phyloP scores from a whole-genome alignment of 2,113 vertebrate genomes.

The Noctilio leporinus region DNA sequence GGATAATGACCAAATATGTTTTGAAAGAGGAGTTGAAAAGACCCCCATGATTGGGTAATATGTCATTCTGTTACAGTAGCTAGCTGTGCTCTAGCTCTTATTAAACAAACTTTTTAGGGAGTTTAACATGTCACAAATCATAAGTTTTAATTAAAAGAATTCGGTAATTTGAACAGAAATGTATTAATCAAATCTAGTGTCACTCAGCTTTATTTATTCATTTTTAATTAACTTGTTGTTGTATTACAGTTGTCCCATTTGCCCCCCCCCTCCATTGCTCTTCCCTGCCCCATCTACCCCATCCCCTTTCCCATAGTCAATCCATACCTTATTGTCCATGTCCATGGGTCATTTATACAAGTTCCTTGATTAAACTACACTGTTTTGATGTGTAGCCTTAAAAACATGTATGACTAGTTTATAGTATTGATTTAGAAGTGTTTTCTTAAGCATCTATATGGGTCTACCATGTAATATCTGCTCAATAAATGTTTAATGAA shows the following conservation, averaged over 20 bases:
- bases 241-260: too few species aligned
- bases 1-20: not conserved
- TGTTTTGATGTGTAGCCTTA: not conserved
- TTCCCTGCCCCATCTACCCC: too few species aligned
- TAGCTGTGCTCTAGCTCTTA: not conserved
- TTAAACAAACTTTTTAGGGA: not conserved
- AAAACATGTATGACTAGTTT: not conserved
- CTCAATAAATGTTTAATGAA: too few species aligned
- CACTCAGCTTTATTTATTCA: not conserved
- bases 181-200: not conserved
- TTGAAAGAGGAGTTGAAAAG: not conserved
- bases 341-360: too few species aligned
- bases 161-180: not conserved
- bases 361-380: too few species aligned
- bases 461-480: not conserved
- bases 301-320: too few species aligned
- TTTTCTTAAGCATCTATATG: not conserved
- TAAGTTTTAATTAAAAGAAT: conserved; percentile 7
- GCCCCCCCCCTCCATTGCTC: too few species aligned
- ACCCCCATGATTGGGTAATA: not conserved
- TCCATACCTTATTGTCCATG: too few species aligned
- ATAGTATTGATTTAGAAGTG: not conserved
- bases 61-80: not conserved
- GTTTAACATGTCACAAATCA: not conserved
- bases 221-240: too few species aligned